Percentiles rank a stretch among this genome's conserved stretches.
These are phyloP conservation scores for Leptonema lineaticorne DNA, from an alignment of 1,140 invertebrate genomes.

Conservation along the genomic window DNA sequence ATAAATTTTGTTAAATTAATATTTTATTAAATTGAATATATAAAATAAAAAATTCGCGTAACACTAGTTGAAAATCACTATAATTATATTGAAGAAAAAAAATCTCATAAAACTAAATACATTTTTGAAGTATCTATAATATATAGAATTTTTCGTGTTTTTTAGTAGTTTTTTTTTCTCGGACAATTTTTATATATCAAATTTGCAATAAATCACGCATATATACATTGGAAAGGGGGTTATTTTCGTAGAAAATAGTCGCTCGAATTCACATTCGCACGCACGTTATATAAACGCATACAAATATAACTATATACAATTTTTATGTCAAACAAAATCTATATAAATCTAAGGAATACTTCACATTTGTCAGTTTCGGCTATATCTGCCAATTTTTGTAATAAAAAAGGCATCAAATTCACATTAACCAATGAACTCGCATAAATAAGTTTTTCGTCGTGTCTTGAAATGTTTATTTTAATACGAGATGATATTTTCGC, in stretches of 20 bases:
- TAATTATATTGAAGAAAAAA: no score
- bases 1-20: no score
- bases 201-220: neutral
- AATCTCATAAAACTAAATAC: no score
- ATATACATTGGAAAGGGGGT: constrained; percentile 11
- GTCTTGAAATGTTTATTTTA: constrained; percentile 24
- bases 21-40: no score
- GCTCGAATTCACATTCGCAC: neutral
- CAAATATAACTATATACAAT: no score
- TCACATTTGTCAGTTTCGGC: constrained; percentile 25
- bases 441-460: constrained; percentile 31
- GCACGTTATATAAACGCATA: constrained; percentile 15
- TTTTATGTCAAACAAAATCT: neutral
- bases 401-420: constrained; percentile 38
- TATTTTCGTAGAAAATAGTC: constrained; percentile 9
- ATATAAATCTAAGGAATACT: no score
- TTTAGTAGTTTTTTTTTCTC: neutral
- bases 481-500: constrained; percentile 16
- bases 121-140: no score
- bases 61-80: no score
- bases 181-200: constrained; percentile 5
- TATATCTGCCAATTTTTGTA: constrained; percentile 34
- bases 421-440: constrained; percentile 35
- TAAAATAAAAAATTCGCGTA: no score
- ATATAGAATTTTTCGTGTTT: neutral